These are phyloP conservation scores for Nymphalis polychloros DNA, from an alignment of 2,888 invertebrate genomes.

Conservation along the genomic window DNA sequence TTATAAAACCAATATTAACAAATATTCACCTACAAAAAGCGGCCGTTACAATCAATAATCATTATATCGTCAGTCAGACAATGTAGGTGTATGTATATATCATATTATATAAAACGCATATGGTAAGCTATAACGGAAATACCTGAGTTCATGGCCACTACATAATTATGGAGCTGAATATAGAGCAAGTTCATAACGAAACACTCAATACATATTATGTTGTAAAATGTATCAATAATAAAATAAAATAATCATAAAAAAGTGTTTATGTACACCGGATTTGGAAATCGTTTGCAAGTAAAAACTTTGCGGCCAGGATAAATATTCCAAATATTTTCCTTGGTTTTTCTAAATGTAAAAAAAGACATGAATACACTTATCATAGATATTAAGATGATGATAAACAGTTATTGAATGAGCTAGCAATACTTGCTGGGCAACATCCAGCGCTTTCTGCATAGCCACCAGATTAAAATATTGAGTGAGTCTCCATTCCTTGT, in stretches of 20 bases:
- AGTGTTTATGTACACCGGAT: too few relatives aligned
- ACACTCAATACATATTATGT: neutral
- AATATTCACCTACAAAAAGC: too few relatives aligned
- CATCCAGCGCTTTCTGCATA: conserved; percentile 79
- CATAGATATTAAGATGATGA: too few relatives aligned
- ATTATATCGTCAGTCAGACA: neutral
- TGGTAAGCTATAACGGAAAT: conserved; percentile 10
- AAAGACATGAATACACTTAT: too few relatives aligned
- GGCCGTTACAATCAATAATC: neutral
- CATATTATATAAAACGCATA: conserved; percentile 3
- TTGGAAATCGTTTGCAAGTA: too few relatives aligned
- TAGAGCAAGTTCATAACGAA: neutral
- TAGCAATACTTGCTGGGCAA: conserved; percentile 49
- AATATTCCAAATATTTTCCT: too few relatives aligned
- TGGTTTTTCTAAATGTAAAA: too few relatives aligned
- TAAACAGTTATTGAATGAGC: neutral
- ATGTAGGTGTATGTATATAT: neutral
- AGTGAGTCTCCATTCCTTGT: conserved; percentile 84
- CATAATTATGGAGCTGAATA: neutral
- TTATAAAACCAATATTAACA: too few relatives aligned
- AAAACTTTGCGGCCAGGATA: too few relatives aligned
- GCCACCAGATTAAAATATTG: conserved; percentile 86
- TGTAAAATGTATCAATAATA: neutral
- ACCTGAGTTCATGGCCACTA: conserved; percentile 28
- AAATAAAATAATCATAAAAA: too few relatives aligned